Base-by-base conservation (phyloP, 1,140 invertebrate species). In the Drosophila tristis region DNA sequence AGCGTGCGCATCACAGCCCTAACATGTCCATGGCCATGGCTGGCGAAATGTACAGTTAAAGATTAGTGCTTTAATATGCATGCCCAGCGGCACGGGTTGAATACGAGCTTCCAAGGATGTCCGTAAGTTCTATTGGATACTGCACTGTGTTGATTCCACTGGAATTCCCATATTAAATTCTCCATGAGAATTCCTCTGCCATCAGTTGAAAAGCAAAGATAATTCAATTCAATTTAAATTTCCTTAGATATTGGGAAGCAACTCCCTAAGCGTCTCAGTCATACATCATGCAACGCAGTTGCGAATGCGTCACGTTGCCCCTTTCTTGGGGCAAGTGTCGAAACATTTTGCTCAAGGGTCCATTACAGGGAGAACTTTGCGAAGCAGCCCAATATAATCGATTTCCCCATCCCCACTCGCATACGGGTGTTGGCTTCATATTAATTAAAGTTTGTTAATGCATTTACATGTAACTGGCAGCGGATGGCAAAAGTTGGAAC, bases 391-490 rank as follows among this genome's bases (percentile, higher is more conserved):
- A 68, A 70, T 71, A 39, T 11, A 70, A 71, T 70, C 67, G 53
- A 71, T 71, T 26, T 25, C 13, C 61, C 64, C n/a, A 20, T 26
- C 20, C n/a, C 31, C 4, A 6, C 26, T 35, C 11, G 45, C 20
- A 50, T 13, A 39, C 4, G 35, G 11, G 35, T 39, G 4, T 39
- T 39, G 35, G 35, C 35, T 39, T 39, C 67, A 71, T 58, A 71
- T 70, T 71, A 71, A 71, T 71, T 71, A 70, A 71, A 71, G 64
- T 71, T 71, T 70, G 45, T 45, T 71, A 71, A 71, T 70, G 66
- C 66, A 70, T 70, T 70, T 51, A 51, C 64, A 44, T 49, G 66
- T 49, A 60, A 7, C 26, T 29, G 26, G 26, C n/a, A 53, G 48
- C 39, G 5, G 26, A 29, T 29, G 11, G 16, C 7, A 70, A 71